These are phyloP conservation scores for Centropus unirufus DNA, from an alignment of 2,113 vertebrate genomes.

Conservation along the genomic window DNA sequence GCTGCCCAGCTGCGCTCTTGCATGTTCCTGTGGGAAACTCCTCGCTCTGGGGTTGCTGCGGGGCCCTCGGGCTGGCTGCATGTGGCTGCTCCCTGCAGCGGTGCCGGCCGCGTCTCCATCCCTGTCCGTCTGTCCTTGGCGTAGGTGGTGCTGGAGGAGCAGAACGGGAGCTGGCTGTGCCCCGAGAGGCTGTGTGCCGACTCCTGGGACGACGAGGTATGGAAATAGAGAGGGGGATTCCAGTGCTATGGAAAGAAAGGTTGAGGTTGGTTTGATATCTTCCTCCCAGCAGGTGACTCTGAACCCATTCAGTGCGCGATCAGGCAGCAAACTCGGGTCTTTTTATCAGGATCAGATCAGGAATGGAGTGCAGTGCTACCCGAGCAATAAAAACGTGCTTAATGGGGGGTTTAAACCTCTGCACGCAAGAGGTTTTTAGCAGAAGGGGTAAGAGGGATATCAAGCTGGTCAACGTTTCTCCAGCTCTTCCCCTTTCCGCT, in stretches of 20 bases:
- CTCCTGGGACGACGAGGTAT: constrained; percentile 24
- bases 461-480: neutral
- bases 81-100: neutral
- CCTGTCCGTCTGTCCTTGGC: neutral
- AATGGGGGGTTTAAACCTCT: neutral
- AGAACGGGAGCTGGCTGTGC: constrained; percentile 58
- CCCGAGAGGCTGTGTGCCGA: neutral
- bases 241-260: accelerated
- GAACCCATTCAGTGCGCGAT: accelerated
- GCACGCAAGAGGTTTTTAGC: accelerated
- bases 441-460: neutral
- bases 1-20: neutral
- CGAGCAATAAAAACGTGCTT: neutral
- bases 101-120: accelerated
- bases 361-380: too few relatives aligned
- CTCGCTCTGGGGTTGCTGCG: neutral
- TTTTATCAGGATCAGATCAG: neutral
- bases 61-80: neutral
- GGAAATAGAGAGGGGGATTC: neutral
- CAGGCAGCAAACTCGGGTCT: accelerated
- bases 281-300: neutral
- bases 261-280: accelerated
- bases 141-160: constrained; percentile 56
- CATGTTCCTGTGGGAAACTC: neutral
- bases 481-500: neutral